Evolutionary conservation across 2,113 vertebrate genomes (phyloP).

Genomic region (Sturnus vulgaris): DNA sequence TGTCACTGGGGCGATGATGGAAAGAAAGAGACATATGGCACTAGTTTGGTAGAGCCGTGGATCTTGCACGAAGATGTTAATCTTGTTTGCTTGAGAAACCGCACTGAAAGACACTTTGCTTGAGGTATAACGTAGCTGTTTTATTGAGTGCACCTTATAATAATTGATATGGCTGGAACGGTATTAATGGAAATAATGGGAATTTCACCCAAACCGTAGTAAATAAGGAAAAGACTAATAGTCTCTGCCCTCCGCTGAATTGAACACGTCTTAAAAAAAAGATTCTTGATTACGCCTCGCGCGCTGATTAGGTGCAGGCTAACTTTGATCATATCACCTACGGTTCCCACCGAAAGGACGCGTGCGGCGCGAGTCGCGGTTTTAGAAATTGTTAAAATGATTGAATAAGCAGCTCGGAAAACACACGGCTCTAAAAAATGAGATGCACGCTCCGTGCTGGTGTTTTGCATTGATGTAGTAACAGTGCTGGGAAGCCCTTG

Average conservation of each 20-base stretch:
- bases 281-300: not conserved
- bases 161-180: not conserved
- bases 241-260: conserved; percentile 44
- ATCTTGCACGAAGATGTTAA: conserved; percentile 41
- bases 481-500: not conserved
- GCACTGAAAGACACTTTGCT: conserved; percentile 38
- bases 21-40: conserved; percentile 32
- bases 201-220: conserved; percentile 39
- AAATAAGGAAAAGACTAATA: conserved; percentile 61
- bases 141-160: conserved; percentile 53
- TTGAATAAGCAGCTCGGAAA: conserved; percentile 25
- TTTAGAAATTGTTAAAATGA: conserved; percentile 41
- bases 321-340: conserved; percentile 56
- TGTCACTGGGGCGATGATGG: conserved; percentile 27
- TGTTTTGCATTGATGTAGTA: conserved; percentile 1
- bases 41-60: conserved; percentile 10
- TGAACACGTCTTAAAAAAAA: conserved; percentile 61
- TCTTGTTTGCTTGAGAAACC: conserved; percentile 56
- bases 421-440: not conserved
- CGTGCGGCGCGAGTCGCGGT: rapidly evolving
- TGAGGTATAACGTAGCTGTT: not conserved
- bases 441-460: not conserved
- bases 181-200: conserved; percentile 58
- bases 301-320: conserved; percentile 27
- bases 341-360: not conserved